These are phyloP conservation scores for Telmatochromis brichardi DNA, from an alignment of 2,113 vertebrate genomes.

Conservation along the genomic window DNA sequence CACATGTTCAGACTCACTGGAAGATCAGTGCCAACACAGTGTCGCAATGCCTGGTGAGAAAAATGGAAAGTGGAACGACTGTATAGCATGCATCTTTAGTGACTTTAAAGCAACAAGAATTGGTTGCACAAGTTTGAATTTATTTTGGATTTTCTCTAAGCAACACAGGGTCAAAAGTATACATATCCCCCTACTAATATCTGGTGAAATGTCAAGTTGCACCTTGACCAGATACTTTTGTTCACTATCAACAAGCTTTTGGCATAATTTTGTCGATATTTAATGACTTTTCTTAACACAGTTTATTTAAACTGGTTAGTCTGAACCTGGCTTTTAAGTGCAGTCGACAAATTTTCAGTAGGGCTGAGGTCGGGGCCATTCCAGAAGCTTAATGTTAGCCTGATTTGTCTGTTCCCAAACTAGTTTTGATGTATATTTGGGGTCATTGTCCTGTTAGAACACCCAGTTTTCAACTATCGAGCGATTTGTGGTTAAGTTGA, in stretches of 20 bases:
- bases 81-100: not conserved
- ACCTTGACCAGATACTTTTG: not conserved
- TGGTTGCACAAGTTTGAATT: not conserved
- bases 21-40: not conserved
- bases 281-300: not conserved
- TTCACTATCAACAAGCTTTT: not conserved
- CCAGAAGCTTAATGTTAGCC: not conserved
- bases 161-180: not conserved
- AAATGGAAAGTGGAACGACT: not conserved
- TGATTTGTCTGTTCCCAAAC: fast-evolving
- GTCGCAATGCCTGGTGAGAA: not conserved
- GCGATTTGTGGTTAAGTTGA: fast-evolving
- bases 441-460: not conserved
- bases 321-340: not conserved
- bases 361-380: not conserved
- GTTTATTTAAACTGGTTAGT: not conserved
- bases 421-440: not conserved
- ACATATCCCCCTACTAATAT: not conserved
- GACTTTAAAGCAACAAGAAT: not conserved
- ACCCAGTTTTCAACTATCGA: fast-evolving
- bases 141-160: not conserved
- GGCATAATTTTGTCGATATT: not conserved
- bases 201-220: not conserved
- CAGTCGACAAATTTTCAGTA: not conserved
- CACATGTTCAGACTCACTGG: not conserved